Percentiles rank a stretch among this genome's conserved stretches.
These are phyloP conservation scores for Folsomia candida DNA, from an alignment of 2,888 invertebrate species.

Conservation along the genomic window DNA sequence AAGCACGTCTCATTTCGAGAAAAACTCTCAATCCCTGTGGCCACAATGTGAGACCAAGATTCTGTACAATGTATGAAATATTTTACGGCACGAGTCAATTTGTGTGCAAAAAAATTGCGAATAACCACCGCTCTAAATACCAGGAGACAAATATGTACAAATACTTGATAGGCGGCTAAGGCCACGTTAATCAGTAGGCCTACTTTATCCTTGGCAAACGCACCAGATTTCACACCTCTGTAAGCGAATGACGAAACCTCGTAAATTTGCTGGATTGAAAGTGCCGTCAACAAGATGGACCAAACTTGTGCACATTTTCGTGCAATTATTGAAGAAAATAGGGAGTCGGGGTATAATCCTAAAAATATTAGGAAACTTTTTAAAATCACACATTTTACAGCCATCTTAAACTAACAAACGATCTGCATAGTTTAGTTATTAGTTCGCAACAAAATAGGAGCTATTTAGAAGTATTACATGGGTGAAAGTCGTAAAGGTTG, in stretches of 20 bases:
- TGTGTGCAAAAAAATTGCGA: neutral
- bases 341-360: neutral
- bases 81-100: neutral
- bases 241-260: neutral
- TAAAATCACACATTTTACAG: neutral
- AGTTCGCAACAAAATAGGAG: no score
- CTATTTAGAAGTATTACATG: no score
- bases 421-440: no score
- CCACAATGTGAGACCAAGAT: neutral
- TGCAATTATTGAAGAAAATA: neutral
- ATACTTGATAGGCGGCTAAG: neutral
- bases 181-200: neutral
- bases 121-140: neutral
- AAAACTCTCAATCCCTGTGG: neutral
- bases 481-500: no score
- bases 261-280: neutral
- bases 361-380: neutral
- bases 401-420: no score
- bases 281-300: neutral
- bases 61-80: neutral
- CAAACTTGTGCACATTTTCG: neutral
- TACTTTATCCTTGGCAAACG: neutral
- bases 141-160: neutral
- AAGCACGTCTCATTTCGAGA: neutral
- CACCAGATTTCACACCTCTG: neutral